Evolutionary conservation across 2,113 vertebrate species (phyloP), one percentile per base, ranked within the genome.

Genomic region (Centropus unirufus): DNA sequence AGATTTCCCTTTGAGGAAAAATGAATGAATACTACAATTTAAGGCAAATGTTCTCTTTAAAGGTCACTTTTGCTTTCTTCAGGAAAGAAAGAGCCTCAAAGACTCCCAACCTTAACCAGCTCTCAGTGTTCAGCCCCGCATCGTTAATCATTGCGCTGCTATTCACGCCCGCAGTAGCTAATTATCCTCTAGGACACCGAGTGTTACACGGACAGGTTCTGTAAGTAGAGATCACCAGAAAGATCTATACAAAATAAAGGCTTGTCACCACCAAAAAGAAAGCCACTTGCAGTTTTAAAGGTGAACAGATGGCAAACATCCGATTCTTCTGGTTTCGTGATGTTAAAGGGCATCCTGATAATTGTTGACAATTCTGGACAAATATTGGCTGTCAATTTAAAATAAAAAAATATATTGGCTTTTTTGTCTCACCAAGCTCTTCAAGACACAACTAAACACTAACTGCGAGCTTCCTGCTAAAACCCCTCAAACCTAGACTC

Each of bases 21-120:
- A 52, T 44, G 20, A 89, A 64, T 15, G 47, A 29, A 51, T n/a
- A 44, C 57, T 80, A 68, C 27, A 51, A 55, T 73, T 91, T 95
- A 97, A 97, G 96, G 97, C 93, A 94, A 97, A 78, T 62, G 59
- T 87, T 81, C 14, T 94, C 46, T 90, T 76, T 79, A 54, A 97
- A 97, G 96, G 97, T 88, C 96, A 95, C 52, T 94, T 97, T 51
- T 91, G 91, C 77, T 91, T 77, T 75, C 87, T 93, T 93, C 59
- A 75, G 77, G 76, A 94, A 96, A 95, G 82, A 90, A 88, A 93
- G 15, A 78, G 19, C 79, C 85, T 69, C 7, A 8, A 80, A 69
- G 39, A 72, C 72, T 82, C 87, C 92, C 75, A 44, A 44, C 66
- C 54, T 64, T 39, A 87, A 49, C 29, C 29, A 61, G 89, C 91